Percentiles rank a stretch among this genome's conserved stretches.
Evolutionary conservation across 2,113 vertebrate genomes (phyloP).

Genomic region (Genyomyrus donnyi): DNA sequence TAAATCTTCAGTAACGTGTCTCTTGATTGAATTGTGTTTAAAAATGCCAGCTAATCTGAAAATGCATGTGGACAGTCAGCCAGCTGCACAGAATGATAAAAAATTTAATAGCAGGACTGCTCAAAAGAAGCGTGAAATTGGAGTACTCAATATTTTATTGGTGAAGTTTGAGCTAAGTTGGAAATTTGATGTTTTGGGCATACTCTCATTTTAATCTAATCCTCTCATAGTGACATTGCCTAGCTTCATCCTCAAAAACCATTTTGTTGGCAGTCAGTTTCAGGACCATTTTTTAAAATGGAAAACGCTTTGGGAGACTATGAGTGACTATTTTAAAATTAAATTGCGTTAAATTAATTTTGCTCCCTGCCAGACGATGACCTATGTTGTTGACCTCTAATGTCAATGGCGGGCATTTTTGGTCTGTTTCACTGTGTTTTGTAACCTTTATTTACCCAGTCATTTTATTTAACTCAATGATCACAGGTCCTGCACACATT

Average conservation of each 20-base stretch:
- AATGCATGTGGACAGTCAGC: neutral
- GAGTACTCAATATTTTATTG: slow-evolving; percentile 30
- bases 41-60: neutral
- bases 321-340: neutral
- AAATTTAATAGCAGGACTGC: slow-evolving; percentile 15
- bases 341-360: neutral
- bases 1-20: slow-evolving; percentile 23
- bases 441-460: neutral
- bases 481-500: neutral
- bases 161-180: neutral
- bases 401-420: neutral
- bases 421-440: neutral
- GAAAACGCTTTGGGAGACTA: neutral
- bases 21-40: neutral
- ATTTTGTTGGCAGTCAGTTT: neutral
- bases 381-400: neutral
- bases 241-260: neutral
- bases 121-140: slow-evolving; percentile 26
- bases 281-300: neutral
- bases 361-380: neutral
- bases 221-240: neutral
- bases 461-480: neutral
- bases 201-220: neutral
- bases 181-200: neutral
- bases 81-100: slow-evolving; percentile 18